Evolutionary conservation across 2,113 vertebrate genomes (phyloP).

Genomic region (Poicephalus gulielmi): DNA sequence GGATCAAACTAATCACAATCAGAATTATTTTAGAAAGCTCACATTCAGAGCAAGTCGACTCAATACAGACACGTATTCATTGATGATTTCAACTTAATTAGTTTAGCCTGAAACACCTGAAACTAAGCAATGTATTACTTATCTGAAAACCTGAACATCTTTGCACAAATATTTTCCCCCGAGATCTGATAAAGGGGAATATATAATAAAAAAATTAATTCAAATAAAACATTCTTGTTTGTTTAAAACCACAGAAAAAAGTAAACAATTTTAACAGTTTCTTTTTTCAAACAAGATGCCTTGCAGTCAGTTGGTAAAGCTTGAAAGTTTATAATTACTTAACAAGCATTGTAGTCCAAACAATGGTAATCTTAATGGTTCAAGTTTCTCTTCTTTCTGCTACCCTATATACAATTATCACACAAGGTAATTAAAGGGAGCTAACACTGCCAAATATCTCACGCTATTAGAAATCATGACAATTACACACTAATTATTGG

Average conservation of each 20-base stretch:
- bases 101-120: neutral
- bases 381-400: constrained; percentile 13
- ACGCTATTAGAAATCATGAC: neutral
- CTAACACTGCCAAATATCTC: neutral
- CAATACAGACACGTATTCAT: neutral
- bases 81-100: neutral
- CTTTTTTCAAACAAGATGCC: constrained; percentile 36
- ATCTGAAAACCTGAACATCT: neutral
- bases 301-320: constrained; percentile 26
- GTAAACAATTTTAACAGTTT: neutral
- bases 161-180: neutral
- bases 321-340: constrained; percentile 25
- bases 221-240: neutral
- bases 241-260: constrained; percentile 20
- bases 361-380: constrained; percentile 8
- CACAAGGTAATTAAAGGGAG: neutral
- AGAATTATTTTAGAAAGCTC: neutral
- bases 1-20: neutral
- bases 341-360: constrained; percentile 48
- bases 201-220: neutral
- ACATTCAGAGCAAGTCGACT: neutral
- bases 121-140: neutral
- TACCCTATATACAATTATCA: neutral
- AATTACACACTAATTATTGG: neutral
- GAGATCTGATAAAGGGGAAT: neutral